These are phyloP conservation scores for Cyphomyrmex costatus DNA, from an alignment of 1,140 invertebrate species.

Conservation along the genomic window DNA sequence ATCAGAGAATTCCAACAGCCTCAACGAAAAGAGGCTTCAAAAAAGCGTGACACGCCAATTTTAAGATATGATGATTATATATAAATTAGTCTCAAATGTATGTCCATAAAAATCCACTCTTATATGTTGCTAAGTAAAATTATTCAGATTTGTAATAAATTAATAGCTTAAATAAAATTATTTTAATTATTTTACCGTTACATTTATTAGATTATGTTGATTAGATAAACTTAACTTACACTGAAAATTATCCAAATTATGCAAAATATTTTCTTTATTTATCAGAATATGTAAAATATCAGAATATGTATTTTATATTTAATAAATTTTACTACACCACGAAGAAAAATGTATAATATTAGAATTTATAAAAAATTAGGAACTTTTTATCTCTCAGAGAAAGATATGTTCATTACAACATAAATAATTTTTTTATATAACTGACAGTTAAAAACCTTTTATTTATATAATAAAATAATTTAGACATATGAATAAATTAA, in stretches of 20 bases:
- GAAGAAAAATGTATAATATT: background rate
- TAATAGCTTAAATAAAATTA: conserved; percentile 17
- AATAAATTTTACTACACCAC: background rate
- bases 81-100: background rate
- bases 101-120: background rate
- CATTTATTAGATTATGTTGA: background rate
- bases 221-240: background rate
- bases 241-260: background rate
- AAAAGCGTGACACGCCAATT: too few species aligned
- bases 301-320: background rate
- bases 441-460: background rate
- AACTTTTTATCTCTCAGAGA: background rate
- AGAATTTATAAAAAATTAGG: background rate
- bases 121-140: background rate
- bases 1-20: too few species aligned
- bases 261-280: background rate
- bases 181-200: background rate
- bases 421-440: background rate
- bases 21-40: too few species aligned
- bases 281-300: background rate
- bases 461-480: background rate
- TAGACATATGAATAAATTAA: background rate
- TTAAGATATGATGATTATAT: too few species aligned
- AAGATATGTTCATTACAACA: background rate
- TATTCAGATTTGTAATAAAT: too few species aligned